Evolutionary conservation across 2,113 vertebrate species (phyloP).

Genomic region (Oplegnathus fasciatus): DNA sequence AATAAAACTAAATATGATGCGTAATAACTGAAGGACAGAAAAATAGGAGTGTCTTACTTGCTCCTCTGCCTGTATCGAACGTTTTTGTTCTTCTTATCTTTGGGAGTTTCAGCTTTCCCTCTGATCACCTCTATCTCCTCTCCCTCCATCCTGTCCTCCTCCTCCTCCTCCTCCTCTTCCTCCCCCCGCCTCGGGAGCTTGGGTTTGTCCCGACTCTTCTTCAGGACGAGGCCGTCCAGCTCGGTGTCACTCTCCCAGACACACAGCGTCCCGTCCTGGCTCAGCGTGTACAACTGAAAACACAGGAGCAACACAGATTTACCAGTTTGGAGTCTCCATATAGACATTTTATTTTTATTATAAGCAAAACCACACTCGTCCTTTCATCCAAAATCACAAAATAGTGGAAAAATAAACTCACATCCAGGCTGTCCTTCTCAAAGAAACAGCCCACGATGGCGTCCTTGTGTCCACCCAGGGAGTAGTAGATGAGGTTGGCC

Average conservation of each 20-base stretch:
- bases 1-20: background rate
- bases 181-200: constrained; percentile 47
- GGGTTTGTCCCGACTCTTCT: constrained; percentile 70
- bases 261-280: constrained; percentile 93
- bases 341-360: background rate
- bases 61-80: constrained; percentile 88
- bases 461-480: constrained; percentile 95
- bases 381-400: background rate
- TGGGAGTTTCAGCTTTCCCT: constrained; percentile 81
- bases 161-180: constrained; percentile 73
- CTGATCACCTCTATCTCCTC: constrained; percentile 84
- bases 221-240: constrained; percentile 86
- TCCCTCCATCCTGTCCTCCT: constrained; percentile 48
- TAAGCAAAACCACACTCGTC: background rate
- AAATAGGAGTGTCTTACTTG: constrained; percentile 92
- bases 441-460: constrained; percentile 95
- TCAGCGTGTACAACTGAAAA: constrained; percentile 92
- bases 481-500: constrained; percentile 96
- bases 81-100: constrained; percentile 82
- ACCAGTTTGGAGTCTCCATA: background rate
- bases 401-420: constrained; percentile 78
- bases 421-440: constrained; percentile 93
- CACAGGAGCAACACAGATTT: background rate
- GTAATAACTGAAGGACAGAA: too few species aligned
- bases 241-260: constrained; percentile 95